These are phyloP conservation scores for Oreohelix idahoensis DNA, from an alignment of 1,140 invertebrate species.

Conservation along the genomic window DNA sequence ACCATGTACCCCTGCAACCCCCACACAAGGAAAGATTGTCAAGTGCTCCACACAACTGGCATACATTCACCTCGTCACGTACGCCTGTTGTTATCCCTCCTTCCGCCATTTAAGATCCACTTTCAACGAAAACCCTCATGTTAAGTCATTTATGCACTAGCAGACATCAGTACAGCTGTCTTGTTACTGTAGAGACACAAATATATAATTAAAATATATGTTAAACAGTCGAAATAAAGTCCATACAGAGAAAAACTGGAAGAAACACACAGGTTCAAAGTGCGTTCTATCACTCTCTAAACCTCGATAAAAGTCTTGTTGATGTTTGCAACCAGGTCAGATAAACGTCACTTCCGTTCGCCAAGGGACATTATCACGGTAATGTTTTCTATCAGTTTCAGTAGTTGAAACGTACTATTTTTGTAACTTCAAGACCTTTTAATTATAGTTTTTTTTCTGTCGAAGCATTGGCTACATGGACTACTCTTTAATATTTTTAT, in stretches of 20 bases:
- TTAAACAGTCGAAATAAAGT: neutral
- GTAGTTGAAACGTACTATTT: too few relatives aligned
- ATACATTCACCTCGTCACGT: slow-evolving; percentile 62
- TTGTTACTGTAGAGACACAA: neutral
- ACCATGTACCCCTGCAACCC: slow-evolving; percentile 81
- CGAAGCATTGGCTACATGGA: too few relatives aligned
- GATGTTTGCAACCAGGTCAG: slow-evolving; percentile 14
- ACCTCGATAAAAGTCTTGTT: neutral
- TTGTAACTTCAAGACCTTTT: too few relatives aligned
- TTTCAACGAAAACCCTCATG: neutral
- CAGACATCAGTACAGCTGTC: neutral
- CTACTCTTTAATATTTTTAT: too few relatives aligned
- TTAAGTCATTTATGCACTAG: neutral
- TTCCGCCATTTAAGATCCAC: slow-evolving; percentile 28
- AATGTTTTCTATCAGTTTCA: too few relatives aligned
- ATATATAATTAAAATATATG: neutral
- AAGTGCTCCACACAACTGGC: slow-evolving; percentile 77
- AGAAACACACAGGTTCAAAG: neutral
- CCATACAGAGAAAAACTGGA: neutral
- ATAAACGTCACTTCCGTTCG: neutral
- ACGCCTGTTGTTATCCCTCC: slow-evolving; percentile 45
- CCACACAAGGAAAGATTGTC: slow-evolving; percentile 82
- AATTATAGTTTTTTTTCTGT: too few relatives aligned
- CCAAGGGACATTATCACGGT: neutral
- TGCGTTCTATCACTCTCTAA: neutral